A percentile compares a stretch with the other conserved stretches of the same genome.
phyloP scores from a whole-genome alignment of 2,888 invertebrate species.

The Nebria brevicollis region DNA sequence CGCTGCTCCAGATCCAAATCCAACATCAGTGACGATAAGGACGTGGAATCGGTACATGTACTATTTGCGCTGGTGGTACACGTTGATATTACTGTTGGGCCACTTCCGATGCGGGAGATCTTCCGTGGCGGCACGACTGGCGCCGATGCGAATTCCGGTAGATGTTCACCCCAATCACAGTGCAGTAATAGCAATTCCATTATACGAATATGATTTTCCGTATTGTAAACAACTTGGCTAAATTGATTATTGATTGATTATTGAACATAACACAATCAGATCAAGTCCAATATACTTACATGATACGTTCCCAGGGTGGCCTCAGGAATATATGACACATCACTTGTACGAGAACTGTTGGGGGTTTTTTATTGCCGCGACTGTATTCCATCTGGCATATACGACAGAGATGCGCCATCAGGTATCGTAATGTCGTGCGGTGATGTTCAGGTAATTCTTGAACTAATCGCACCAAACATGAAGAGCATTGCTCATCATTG shows the following conservation, averaged over 20 bases:
- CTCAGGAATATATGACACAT: slow-evolving; percentile 78
- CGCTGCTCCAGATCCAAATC: slow-evolving; percentile 42
- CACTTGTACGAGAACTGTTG: slow-evolving; percentile 74
- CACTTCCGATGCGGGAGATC: slow-evolving; percentile 61
- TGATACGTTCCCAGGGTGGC: slow-evolving; percentile 80
- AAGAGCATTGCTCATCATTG: slow-evolving; percentile 69
- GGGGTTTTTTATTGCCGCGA: slow-evolving; percentile 72
- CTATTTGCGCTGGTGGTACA: slow-evolving; percentile 40
- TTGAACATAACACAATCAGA: neutral
- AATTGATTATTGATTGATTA: slow-evolving; percentile 11
- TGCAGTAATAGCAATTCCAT: slow-evolving; percentile 75
- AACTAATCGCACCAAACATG: slow-evolving; percentile 66
- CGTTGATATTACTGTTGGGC: neutral
- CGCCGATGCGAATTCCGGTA: slow-evolving; percentile 73
- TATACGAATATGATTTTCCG: slow-evolving; percentile 76
- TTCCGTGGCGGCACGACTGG: slow-evolving; percentile 74
- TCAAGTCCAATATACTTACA: slow-evolving; percentile 71
- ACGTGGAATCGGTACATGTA: slow-evolving; percentile 47
- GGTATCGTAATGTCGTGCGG: slow-evolving; percentile 69
- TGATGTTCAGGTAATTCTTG: slow-evolving; percentile 74
- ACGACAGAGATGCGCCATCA: slow-evolving; percentile 78
- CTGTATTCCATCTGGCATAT: slow-evolving; percentile 74
- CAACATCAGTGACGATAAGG: slow-evolving; percentile 36
- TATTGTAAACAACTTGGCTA: slow-evolving; percentile 79
- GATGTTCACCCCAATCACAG: slow-evolving; percentile 74